phyloP scores from a whole-genome alignment of 2,888 invertebrate species.

The Calliphora vomitoria region DNA sequence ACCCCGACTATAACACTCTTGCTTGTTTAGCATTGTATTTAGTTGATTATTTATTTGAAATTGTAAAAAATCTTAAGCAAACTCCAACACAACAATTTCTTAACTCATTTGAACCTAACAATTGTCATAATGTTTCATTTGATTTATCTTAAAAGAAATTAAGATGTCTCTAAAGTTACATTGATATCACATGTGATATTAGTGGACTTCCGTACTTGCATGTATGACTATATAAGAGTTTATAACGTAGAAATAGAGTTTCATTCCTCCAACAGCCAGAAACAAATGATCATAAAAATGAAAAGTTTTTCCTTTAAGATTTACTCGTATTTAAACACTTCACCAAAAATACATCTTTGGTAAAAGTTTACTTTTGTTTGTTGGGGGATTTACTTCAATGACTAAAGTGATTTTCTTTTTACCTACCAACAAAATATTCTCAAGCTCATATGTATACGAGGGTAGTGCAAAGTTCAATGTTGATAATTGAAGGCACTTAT shows the following conservation, averaged over 20 bases:
- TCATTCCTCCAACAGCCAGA: constrained; percentile 8
- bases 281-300: constrained; percentile 60
- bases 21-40: too few species aligned
- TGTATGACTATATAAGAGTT: background rate
- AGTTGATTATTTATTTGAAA: too few species aligned
- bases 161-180: constrained; percentile 83
- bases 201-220: constrained; percentile 28
- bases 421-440: background rate
- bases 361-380: constrained; percentile 60
- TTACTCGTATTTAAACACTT: constrained; percentile 65
- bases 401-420: constrained; percentile 62
- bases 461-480: background rate
- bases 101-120: constrained; percentile 1
- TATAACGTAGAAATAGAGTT: background rate
- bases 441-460: background rate
- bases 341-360: constrained; percentile 59
- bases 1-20: too few species aligned
- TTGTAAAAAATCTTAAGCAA: too few species aligned
- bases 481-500: too few species aligned
- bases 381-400: constrained; percentile 58
- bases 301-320: constrained; percentile 65
- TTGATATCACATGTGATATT: constrained; percentile 53
- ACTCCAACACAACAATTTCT: background rate
- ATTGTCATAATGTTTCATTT: constrained; percentile 68
- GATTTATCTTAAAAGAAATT: constrained; percentile 82